phyloP scores from a whole-genome alignment of 1,140 invertebrate species.

The Drosophila subobscura region DNA sequence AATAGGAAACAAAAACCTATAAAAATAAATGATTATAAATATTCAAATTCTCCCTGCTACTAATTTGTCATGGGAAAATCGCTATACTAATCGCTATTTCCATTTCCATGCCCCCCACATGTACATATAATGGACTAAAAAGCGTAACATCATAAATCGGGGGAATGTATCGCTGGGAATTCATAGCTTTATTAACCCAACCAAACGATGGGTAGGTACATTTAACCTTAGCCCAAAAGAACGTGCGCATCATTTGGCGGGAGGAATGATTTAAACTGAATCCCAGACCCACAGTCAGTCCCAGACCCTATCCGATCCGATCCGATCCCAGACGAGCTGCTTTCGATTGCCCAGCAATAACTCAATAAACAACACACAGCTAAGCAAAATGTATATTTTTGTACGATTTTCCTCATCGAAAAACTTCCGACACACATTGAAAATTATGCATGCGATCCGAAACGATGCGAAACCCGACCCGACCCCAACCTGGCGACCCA shows the following conservation, averaged over 20 bases:
- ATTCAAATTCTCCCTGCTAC: slow-evolving; percentile 23
- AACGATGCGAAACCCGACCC: slow-evolving; percentile 55
- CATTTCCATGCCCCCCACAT: slow-evolving; percentile 10
- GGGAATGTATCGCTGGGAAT: slow-evolving; percentile 23
- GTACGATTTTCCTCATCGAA: slow-evolving; percentile 42
- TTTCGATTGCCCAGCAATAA: slow-evolving; percentile 78
- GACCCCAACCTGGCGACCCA: slow-evolving; percentile 51
- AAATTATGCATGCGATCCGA: slow-evolving; percentile 76
- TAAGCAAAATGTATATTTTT: slow-evolving; percentile 39
- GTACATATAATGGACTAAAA: slow-evolving; percentile 27
- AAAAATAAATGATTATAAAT: slow-evolving; percentile 22
- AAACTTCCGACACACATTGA: slow-evolving; percentile 70
- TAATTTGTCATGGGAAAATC: slow-evolving; percentile 48
- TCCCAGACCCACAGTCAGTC: slow-evolving; percentile 14
- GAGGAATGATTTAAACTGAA: slow-evolving; percentile 3
- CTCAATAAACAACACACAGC: slow-evolving; percentile 57
- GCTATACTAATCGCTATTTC: slow-evolving; percentile 12
- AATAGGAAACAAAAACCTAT: slow-evolving; percentile 10
- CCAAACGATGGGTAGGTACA: slow-evolving; percentile 52
- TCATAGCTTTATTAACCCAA: slow-evolving; percentile 48
- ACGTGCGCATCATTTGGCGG: slow-evolving; percentile 72
- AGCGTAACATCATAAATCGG: slow-evolving; percentile 34
- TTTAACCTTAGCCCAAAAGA: slow-evolving; percentile 70
- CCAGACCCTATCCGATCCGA: slow-evolving; percentile 13
- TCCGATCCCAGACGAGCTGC: slow-evolving; percentile 39